Evolutionary conservation across 2,888 invertebrate genomes (phyloP), one percentile per base, ranked within the genome.

Genomic region (Gibbula magus): DNA sequence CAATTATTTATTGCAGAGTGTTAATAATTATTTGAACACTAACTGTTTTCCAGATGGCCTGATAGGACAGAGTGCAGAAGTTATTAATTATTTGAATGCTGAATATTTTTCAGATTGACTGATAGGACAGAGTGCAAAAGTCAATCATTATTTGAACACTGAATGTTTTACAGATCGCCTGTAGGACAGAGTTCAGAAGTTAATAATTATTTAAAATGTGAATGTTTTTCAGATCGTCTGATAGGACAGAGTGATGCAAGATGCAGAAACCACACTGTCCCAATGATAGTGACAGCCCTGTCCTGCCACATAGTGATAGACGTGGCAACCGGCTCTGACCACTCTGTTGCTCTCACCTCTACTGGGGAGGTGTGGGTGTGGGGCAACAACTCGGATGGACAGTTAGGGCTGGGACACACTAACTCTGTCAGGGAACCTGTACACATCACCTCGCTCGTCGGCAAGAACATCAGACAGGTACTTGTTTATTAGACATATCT

Each of bases 331-430:
- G 95, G 95, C 0, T 94, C 95, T 0, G 95, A 95, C 85, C 95
- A 95, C 89, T 94, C 94, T 0, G 89, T 95, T 18, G 94, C 94
- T 29, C 91, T 95, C 39, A 94, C 94, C 5, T 91, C 92, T n/a
- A 93, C 93, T 79, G 94, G 94, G 7, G 94, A 94, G 87, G 94
- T 95, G 0, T 94, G 94, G 88, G 95, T 94, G 0, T 95, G 95
- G 95, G 95, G 95, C n/a, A 94, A 94, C 91, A 95, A 95, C 90
- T 93, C 94, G 54, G 95, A 95, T 88, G 95, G 95, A 5, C 95
- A 95, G 88, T 92, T 95, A 2, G 95, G 95, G 0, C 89, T 95
- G 0, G 94, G 94, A 0, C 94, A 94, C 86, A 94, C 94, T 0
- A 90, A 86, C 82, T 92, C 94, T n/a, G 94, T 95, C 0, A 92